Percentiles rank a stretch among this genome's conserved stretches.
Conservation (phyloP, 2,888 invertebrate species). For the Scaptomyza parva region DNA sequence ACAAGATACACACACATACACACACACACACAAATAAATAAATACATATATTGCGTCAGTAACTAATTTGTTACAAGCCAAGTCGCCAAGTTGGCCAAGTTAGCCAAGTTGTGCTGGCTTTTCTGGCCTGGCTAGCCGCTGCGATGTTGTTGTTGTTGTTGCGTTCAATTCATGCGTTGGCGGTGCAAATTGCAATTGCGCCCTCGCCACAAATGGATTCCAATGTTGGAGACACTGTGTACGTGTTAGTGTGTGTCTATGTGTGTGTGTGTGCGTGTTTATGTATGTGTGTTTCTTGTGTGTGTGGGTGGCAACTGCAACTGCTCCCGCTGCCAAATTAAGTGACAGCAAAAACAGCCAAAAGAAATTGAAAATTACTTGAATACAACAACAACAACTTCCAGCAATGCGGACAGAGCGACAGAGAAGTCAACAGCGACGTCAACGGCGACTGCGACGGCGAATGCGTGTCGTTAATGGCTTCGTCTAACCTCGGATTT, state of each 20-base stretch:
- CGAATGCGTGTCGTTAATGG: conserved; percentile 72
- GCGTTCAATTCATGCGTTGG: conserved; percentile 51
- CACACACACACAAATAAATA: conserved; percentile 37
- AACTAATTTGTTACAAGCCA: conserved; percentile 73
- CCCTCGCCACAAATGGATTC: conserved; percentile 36
- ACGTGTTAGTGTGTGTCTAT: conserved; percentile 15
- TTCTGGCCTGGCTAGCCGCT: too few relatives aligned
- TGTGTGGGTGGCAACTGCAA: conserved; percentile 63
- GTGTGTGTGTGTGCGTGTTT: conserved; percentile 32
- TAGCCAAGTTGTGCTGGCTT: too few relatives aligned
- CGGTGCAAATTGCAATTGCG: conserved; percentile 71
- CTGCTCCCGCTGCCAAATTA: conserved; percentile 73
- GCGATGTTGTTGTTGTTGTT: background rate
- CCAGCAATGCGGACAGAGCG: conserved; percentile 2
- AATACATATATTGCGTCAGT: conserved; percentile 69
- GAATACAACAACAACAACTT: conserved; percentile 15
- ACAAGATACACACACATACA: conserved; percentile 51
- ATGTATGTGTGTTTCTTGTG: conserved; percentile 25
- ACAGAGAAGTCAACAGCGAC: background rate
- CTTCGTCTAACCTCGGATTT: conserved; percentile 58
- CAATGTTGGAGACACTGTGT: conserved; percentile 32
- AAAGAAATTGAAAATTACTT: conserved; percentile 69
- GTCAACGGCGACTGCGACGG: background rate
- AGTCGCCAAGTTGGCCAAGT: conserved; percentile 24
- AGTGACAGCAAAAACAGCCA: conserved; percentile 61